These are phyloP conservation scores for Calcarius ornatus DNA, from an alignment of 2,113 vertebrate species.

Conservation along the genomic window DNA sequence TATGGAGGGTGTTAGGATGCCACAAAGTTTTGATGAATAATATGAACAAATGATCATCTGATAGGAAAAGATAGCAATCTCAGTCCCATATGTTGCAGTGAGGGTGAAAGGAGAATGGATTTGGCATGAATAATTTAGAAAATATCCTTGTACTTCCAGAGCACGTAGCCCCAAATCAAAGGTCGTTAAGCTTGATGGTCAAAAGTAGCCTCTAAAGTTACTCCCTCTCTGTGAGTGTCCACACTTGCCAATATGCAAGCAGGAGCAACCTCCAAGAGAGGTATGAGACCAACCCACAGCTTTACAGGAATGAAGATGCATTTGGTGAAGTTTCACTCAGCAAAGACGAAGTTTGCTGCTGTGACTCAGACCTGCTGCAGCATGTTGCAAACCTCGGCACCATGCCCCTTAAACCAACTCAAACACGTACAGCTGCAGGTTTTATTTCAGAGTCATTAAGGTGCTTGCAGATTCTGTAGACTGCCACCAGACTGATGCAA, in stretches of 20 bases:
- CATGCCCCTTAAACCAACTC: not conserved
- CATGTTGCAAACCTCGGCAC: rapidly evolving
- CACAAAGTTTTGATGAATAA: not conserved
- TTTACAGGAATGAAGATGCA: not conserved
- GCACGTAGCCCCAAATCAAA: not conserved
- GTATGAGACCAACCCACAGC: not conserved
- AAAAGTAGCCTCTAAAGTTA: not conserved
- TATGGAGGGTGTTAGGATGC: not conserved
- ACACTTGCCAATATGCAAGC: not conserved
- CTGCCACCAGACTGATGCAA: not conserved
- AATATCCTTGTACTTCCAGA: not conserved
- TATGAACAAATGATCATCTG: not conserved
- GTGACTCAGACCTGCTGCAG: not conserved
- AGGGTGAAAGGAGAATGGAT: not conserved
- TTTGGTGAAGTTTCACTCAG: not conserved
- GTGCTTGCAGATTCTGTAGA: not conserved
- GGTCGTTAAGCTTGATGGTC: not conserved
- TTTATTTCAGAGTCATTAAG: not conserved
- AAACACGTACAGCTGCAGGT: not conserved
- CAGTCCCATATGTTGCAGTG: not conserved
- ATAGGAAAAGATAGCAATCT: conserved; percentile 11
- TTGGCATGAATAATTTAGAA: not conserved
- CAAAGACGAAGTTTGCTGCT: not conserved
- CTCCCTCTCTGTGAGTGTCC: not conserved
- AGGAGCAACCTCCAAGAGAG: not conserved